Evolutionary conservation across 2,797 vertebrate genomes (phyloP), one percentile per base, ranked within the genome.

Genomic region (Falco berigora): DNA sequence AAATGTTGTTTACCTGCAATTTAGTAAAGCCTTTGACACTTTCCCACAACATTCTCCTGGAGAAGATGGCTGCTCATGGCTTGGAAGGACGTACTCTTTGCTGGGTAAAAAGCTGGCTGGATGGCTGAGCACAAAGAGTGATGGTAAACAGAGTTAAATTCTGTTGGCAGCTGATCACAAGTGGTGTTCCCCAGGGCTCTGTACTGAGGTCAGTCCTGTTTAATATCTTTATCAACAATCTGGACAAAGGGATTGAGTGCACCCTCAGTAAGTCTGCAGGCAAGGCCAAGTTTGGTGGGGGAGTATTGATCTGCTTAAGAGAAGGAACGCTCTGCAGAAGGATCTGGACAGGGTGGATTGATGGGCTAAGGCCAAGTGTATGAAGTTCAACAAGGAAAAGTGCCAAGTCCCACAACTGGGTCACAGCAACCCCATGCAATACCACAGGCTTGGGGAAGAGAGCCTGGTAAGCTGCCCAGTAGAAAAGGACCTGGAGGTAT

Each of bases 81-180:
- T 86, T 64, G 23, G 19, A 69, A 0, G 8, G 4, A 2, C 5
- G 3, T 17, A 28, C 22, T 32, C 2, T 73, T 73, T 3, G 1
- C 32, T 58, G 27, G 6, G 36, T 58, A n/a, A 67, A 71, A 6
- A 36, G 15, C 13, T 46, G 21, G 10, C 21, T 55, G 52, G 44
- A 17, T n/a, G 14, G 12, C 22, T 0, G 1, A 23, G 12, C 6
- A 3, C 5, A 34, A n/a, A 44, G 15, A n/a, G 21, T 17, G 12
- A 22, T 9, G 9, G 42, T 44, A 44, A 38, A 82, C 14, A 6
- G 8, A 27, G 13, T 21, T 61, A 55, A 44, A 55, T 24, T 8
- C 32, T 20, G 9, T 13, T 78, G 10, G 7, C 3, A 4, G 9
- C 9, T 6, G 6, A 27, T 42, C 52, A 50, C 25, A 0, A 0